phyloP scores from a whole-genome alignment of 2,797 vertebrate genomes.

The Cossypha niveicapilla region DNA sequence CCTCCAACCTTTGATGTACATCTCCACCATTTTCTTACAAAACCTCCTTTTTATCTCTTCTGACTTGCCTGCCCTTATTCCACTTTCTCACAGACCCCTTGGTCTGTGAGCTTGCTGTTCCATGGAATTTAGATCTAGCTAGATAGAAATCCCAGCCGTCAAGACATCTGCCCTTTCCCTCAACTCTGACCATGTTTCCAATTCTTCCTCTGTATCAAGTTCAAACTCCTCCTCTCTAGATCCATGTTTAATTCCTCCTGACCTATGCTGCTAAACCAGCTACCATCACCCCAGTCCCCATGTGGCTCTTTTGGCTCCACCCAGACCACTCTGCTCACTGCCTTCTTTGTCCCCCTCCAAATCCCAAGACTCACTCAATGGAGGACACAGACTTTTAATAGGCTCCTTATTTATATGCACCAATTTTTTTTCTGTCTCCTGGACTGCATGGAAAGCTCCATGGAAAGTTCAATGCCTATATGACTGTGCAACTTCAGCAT shows the following conservation, averaged over 20 bases:
- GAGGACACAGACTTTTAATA: background rate
- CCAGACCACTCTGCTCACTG: background rate
- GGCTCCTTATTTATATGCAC: background rate
- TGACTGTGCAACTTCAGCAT: background rate
- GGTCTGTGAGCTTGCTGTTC: background rate
- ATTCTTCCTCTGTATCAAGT: background rate
- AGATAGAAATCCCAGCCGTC: background rate
- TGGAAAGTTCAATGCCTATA: background rate
- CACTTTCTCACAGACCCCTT: background rate
- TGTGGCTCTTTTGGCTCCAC: background rate
- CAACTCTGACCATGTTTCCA: background rate
- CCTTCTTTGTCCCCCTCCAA: background rate
- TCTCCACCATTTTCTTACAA: background rate
- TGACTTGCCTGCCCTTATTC: background rate
- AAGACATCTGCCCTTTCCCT: background rate
- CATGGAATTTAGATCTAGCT: background rate
- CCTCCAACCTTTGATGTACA: background rate
- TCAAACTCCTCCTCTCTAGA: constrained; percentile 3
- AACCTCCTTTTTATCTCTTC: background rate
- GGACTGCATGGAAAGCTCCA: background rate
- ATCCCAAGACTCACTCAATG: background rate
- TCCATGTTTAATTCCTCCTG: background rate
- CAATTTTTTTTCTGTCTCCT: background rate
- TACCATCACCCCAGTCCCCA: background rate
- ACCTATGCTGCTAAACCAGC: background rate